These are phyloP conservation scores for Anoura caudifer DNA, from an alignment of 2,113 vertebrate genomes.

Conservation along the genomic window DNA sequence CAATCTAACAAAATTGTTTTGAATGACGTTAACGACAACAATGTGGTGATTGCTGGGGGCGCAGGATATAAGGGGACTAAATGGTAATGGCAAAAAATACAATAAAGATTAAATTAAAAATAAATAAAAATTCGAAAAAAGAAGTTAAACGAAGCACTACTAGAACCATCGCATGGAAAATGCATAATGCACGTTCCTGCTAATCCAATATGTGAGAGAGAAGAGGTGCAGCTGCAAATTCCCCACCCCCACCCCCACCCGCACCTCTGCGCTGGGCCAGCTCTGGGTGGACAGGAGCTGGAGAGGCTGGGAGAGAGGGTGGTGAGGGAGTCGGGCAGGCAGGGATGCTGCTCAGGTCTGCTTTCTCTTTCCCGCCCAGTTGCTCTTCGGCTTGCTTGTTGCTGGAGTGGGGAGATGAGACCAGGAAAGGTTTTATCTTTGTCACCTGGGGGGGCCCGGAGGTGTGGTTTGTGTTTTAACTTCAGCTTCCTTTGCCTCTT, in stretches of 20 bases:
- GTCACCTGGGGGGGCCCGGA: conserved; percentile 41
- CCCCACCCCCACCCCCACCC: too few relatives aligned
- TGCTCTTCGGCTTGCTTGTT: background rate
- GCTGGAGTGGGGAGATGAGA: background rate
- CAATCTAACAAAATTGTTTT: too few relatives aligned
- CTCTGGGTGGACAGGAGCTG: background rate
- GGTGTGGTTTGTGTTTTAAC: conserved; percentile 45
- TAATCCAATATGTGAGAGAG: background rate
- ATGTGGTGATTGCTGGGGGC: too few relatives aligned
- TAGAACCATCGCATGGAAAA: too few relatives aligned
- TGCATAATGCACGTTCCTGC: too few relatives aligned
- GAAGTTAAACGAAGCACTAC: too few relatives aligned
- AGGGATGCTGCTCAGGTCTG: background rate
- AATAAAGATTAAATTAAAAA: too few relatives aligned
- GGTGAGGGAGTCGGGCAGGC: background rate
- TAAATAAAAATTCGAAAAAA: too few relatives aligned
- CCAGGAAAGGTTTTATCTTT: conserved; percentile 4
- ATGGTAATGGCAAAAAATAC: too few relatives aligned
- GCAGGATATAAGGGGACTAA: too few relatives aligned
- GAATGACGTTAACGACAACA: too few relatives aligned
- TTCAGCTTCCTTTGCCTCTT: conserved; percentile 55
- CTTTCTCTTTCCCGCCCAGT: background rate
- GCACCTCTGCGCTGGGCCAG: background rate
- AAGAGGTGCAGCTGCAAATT: background rate
- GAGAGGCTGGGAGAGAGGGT: background rate